These are phyloP conservation scores for Oligia latruncula DNA, from an alignment of 2,888 invertebrate species.

Conservation along the genomic window DNA sequence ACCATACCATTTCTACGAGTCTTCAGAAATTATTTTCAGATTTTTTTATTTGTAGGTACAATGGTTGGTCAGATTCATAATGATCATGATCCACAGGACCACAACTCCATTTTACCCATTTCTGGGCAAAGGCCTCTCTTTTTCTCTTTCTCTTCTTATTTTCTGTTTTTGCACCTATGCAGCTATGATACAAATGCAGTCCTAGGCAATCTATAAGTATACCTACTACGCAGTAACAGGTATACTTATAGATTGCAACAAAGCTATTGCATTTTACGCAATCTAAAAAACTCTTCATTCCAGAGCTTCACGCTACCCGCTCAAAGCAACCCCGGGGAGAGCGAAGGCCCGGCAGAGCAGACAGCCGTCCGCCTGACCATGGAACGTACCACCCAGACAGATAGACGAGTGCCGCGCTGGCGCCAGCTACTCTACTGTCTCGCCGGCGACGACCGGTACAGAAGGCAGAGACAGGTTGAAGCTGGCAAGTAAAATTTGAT, in stretches of 20 bases:
- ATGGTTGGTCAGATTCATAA: neutral
- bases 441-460: slow-evolving; percentile 93
- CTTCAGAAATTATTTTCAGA: neutral
- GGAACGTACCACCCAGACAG: slow-evolving; percentile 96
- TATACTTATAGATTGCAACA: neutral
- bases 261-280: neutral
- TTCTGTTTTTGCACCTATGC: neutral
- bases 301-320: slow-evolving; percentile 82
- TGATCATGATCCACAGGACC: neutral
- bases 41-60: neutral
- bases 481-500: slow-evolving; percentile 84
- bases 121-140: neutral
- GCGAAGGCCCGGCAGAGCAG: slow-evolving; percentile 67
- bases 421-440: slow-evolving; percentile 95
- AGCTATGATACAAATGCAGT: neutral
- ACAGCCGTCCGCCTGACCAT: slow-evolving; percentile 91
- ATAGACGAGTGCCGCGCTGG: slow-evolving; percentile 93
- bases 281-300: slow-evolving; percentile 40
- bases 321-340: slow-evolving; percentile 73
- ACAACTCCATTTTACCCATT: neutral
- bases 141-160: too few relatives aligned
- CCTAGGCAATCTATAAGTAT: too few relatives aligned
- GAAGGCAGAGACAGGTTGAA: slow-evolving; percentile 93
- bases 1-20: neutral
- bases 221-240: too few relatives aligned